These are phyloP conservation scores for Lasioglossum vierecki DNA, from an alignment of 2,888 invertebrate genomes.

Conservation along the genomic window DNA sequence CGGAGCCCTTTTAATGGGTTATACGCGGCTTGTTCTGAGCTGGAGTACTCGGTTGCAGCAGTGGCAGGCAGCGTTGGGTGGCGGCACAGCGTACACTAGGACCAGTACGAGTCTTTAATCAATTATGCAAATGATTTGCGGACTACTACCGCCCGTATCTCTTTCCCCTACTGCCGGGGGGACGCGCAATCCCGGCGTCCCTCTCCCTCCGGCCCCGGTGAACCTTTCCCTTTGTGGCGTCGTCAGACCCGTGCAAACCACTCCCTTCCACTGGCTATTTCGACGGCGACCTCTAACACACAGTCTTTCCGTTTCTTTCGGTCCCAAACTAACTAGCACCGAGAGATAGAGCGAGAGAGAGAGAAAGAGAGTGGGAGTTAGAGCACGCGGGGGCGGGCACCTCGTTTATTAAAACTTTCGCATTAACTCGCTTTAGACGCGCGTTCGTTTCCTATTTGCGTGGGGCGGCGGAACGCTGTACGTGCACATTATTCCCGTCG, in stretches of 20 bases:
- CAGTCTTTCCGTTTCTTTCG: conserved; percentile 33
- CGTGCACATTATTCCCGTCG: neutral
- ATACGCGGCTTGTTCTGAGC: conserved; percentile 44
- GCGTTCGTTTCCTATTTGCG: conserved; percentile 61
- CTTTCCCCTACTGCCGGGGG: conserved; percentile 38
- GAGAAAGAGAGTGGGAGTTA: no score
- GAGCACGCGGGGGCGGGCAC: neutral
- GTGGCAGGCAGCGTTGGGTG: neutral
- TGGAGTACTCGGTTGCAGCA: neutral
- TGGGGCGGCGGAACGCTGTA: neutral
- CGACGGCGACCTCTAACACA: neutral
- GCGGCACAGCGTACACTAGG: conserved; percentile 43
- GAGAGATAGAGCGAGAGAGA: neutral
- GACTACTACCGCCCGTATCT: conserved; percentile 59
- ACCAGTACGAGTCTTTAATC: conserved; percentile 80
- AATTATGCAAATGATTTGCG: conserved; percentile 83
- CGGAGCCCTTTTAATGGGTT: conserved; percentile 57
- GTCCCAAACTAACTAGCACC: neutral
- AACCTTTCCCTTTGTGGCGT: conserved; percentile 55
- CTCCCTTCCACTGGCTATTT: conserved; percentile 16
- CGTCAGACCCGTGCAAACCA: conserved; percentile 31
- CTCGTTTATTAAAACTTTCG: conserved; percentile 77
- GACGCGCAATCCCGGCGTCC: conserved; percentile 57
- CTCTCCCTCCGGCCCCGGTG: conserved; percentile 39
- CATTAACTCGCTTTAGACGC: conserved; percentile 70